phyloP scores from a whole-genome alignment of 1,140 invertebrate species.

The Lepidurus packardi region DNA sequence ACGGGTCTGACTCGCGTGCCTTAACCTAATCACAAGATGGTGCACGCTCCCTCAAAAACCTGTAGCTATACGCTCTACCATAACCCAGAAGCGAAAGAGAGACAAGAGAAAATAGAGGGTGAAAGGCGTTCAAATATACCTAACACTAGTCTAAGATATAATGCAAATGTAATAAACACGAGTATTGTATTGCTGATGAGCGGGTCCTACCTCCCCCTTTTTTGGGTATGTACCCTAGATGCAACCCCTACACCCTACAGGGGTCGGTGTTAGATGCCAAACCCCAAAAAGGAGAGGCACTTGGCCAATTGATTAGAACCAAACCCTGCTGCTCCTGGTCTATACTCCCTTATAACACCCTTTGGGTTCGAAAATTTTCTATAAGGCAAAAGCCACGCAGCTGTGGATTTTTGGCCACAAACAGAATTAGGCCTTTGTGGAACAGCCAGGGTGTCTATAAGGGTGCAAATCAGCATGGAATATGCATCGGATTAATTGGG shows the following conservation, averaged over 20 bases:
- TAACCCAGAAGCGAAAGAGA: background rate
- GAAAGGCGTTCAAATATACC: conserved; percentile 18
- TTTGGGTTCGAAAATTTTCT: background rate
- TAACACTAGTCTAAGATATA: background rate
- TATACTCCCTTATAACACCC: background rate
- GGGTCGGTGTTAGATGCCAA: background rate
- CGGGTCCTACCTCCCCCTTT: conserved; percentile 4
- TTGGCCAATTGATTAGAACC: conserved; percentile 19
- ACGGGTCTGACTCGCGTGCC: background rate
- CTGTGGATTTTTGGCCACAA: conserved; percentile 14
- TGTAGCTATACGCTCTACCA: background rate
- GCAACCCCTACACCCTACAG: background rate
- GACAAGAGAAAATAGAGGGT: background rate
- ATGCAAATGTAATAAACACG: conserved; percentile 19
- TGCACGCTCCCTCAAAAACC: background rate
- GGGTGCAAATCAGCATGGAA: conserved; percentile 21
- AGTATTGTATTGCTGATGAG: conserved; percentile 19
- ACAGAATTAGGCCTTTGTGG: conserved; percentile 3
- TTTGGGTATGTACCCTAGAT: background rate
- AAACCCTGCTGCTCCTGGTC: background rate
- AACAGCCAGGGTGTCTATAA: conserved; percentile 7
- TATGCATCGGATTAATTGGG: conserved; percentile 18
- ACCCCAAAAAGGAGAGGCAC: background rate
- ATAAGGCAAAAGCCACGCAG: conserved; percentile 6
- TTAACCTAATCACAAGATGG: background rate